Evolutionary conservation across 2,888 invertebrate species (phyloP).

Genomic region (Synergus umbraculus): DNA sequence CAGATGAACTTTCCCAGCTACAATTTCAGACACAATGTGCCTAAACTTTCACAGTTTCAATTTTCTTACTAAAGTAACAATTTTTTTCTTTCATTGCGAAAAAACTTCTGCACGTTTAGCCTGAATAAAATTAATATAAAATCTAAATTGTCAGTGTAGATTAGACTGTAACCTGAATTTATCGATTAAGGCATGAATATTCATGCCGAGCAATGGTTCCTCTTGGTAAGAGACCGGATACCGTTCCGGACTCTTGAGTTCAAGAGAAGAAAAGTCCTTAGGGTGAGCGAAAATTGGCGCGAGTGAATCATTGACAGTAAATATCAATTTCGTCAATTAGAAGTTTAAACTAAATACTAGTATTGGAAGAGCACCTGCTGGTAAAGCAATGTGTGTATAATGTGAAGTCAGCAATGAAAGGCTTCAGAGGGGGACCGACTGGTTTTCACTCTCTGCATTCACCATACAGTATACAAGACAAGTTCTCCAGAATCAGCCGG

Average conservation of each 20-base stretch:
- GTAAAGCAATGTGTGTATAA: slow-evolving; percentile 50
- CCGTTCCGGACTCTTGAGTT: background rate
- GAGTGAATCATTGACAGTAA: background rate
- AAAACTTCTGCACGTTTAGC: background rate
- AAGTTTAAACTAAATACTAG: background rate
- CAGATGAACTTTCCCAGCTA: background rate
- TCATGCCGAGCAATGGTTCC: background rate
- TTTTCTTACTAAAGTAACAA: background rate
- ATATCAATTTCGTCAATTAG: background rate
- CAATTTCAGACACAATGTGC: background rate
- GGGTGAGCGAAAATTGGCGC: background rate
- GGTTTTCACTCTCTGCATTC: slow-evolving; percentile 73
- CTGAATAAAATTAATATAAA: background rate
- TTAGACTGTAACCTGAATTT: background rate
- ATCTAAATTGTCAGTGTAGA: background rate
- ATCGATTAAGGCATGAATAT: background rate
- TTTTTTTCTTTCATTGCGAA: background rate
- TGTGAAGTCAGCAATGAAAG: slow-evolving; percentile 68
- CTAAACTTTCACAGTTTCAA: background rate
- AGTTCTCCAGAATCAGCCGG: slow-evolving; percentile 62
- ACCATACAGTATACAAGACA: slow-evolving; percentile 58
- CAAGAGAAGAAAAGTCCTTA: background rate
- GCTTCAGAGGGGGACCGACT: slow-evolving; percentile 59
- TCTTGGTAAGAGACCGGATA: background rate
- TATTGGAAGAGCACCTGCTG: background rate